Percentiles rank a stretch among this genome's conserved stretches.
Evolutionary conservation across 2,113 vertebrate species (phyloP).

Genomic region (Bucco capensis): DNA sequence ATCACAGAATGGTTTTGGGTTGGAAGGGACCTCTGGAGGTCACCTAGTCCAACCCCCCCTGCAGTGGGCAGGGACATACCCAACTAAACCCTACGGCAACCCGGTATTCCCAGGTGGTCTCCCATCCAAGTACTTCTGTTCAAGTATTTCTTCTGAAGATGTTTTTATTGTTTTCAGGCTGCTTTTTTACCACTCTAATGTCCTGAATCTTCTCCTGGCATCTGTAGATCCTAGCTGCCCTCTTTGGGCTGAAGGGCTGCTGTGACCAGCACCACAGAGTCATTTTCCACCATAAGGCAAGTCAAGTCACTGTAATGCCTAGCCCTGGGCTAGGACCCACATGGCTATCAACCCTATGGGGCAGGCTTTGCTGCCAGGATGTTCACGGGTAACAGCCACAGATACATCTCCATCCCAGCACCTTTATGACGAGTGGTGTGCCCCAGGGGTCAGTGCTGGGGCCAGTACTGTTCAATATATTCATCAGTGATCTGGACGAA

Average conservation of each 20-base stretch:
- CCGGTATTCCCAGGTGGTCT: no score
- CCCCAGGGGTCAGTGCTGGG: no score
- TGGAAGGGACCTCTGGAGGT: no score
- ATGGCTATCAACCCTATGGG: fast-evolving
- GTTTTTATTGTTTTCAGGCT: not conserved
- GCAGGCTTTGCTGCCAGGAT: not conserved
- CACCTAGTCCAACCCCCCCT: no score
- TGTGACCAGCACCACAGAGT: not conserved
- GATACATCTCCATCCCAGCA: not conserved
- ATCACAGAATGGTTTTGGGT: no score
- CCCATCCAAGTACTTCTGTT: no score
- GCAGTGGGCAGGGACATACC: no score
- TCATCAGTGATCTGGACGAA: no score
- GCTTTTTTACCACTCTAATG: not conserved
- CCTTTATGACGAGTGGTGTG: no score
- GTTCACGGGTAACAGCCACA: not conserved
- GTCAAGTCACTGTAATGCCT: not conserved
- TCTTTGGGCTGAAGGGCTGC: not conserved
- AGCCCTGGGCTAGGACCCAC: not conserved
- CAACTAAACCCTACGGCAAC: no score
- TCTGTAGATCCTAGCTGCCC: not conserved
- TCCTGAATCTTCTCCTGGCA: not conserved
- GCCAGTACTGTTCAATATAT: no score
- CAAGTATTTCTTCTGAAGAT: not conserved
- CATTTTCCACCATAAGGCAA: not conserved